phyloP scores from a whole-genome alignment of 2,797 vertebrate species.

The Gallinago solitaria region DNA sequence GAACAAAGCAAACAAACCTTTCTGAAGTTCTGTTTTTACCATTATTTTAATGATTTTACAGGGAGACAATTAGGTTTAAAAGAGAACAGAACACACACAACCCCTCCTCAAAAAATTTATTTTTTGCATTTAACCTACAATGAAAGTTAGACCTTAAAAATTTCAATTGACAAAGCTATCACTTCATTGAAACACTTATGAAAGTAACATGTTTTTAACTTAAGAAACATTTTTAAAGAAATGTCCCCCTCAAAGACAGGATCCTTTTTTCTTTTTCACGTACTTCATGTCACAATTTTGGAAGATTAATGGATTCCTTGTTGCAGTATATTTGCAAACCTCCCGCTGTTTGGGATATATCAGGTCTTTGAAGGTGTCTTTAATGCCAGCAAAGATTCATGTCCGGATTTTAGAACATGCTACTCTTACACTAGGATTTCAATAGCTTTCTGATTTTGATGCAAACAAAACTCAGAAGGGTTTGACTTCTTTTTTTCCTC shows the following conservation, averaged over 20 bases:
- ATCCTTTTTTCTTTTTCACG: background rate
- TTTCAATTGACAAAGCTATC: background rate
- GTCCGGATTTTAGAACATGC: background rate
- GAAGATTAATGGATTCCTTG: background rate
- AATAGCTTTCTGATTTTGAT: background rate
- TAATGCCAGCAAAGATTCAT: background rate
- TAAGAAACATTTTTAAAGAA: background rate
- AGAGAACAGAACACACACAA: background rate
- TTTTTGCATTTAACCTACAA: background rate
- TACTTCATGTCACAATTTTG: background rate
- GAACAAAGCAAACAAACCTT: background rate
- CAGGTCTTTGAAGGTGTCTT: background rate
- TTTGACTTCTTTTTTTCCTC: background rate
- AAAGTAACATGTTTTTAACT: background rate
- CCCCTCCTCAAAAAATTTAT: accelerated
- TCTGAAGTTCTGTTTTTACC: background rate
- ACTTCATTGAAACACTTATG: background rate
- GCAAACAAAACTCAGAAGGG: background rate
- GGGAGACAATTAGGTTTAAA: background rate
- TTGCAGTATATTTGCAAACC: background rate
- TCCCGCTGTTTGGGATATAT: background rate
- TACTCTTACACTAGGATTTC: background rate
- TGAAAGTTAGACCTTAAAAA: background rate
- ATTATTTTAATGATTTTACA: background rate
- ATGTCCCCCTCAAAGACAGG: background rate